Evolutionary conservation across 2,113 vertebrate genomes (phyloP).

Genomic region (Merops nubicus): DNA sequence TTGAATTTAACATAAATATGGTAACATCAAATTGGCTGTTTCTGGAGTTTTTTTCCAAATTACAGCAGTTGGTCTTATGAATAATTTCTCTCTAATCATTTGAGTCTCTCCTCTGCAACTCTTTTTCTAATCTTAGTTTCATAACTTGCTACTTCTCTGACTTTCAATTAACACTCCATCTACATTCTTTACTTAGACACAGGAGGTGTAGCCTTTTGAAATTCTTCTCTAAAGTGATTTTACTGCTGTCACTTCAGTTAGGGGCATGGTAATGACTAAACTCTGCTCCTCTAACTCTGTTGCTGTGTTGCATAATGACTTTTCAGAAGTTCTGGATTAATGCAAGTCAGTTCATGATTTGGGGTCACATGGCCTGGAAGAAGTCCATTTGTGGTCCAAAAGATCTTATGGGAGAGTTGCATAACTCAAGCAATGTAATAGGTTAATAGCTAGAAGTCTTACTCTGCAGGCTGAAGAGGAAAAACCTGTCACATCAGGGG

Average conservation of each 20-base stretch:
- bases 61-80: background rate
- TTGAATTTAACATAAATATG: background rate
- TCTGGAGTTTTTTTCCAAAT: background rate
- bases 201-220: conserved; percentile 5
- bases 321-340: conserved; percentile 27
- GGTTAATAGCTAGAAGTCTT: background rate
- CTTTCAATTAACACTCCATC: background rate
- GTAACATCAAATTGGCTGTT: background rate
- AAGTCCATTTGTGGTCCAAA: conserved; percentile 6
- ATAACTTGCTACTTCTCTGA: conserved; percentile 5
- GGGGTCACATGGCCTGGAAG: background rate
- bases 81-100: background rate
- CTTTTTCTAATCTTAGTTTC: conserved; percentile 26
- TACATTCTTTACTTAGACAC: background rate
- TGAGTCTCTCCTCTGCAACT: background rate
- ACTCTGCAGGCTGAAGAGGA: background rate
- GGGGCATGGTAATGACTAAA: background rate
- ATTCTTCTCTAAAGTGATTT: background rate
- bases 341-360: conserved; percentile 11
- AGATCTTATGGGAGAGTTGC: background rate
- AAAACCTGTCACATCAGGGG: background rate
- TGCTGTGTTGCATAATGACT: background rate
- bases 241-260: background rate
- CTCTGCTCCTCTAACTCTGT: background rate
- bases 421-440: background rate